Evolutionary conservation across 2,888 invertebrate species (phyloP), one percentile per base, ranked within the genome.

Genomic region (Ecliptopera silaceata): DNA sequence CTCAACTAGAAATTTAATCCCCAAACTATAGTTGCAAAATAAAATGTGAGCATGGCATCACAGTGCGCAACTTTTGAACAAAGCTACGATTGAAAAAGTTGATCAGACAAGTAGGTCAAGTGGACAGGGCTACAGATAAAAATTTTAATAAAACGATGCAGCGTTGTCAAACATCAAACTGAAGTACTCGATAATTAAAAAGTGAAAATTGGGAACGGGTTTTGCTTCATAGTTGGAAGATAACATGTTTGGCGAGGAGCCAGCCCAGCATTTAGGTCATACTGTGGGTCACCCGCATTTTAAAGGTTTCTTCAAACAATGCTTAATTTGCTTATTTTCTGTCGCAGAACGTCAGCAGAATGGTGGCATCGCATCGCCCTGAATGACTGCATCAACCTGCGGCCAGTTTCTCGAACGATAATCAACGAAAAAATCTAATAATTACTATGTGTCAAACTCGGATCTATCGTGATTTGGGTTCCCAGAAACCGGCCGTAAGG

Each of bases 121-220:
- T 65, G 57, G 43, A 53, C 61, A 63, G 53, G 58, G 49, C 52
- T 47, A 50, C 60, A 61, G 59, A 44, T 61, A 66, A 67, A 64
- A 63, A 3, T 50, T 61, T 63, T 68, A 68, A 68, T 69, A 64
- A 69, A 71, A 70, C 67, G 66, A 66, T 70, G 67, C 69, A 60
- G 58, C 66, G 59, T 68, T 72, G 68, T 77, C 71, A 77, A 75
- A 77, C 72, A 79, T 80, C 80, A 80, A 78, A 80, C 74, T 84
- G 80, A 79, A 82, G 82, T 70, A 75, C 72, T 69, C 72, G 78
- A 81, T 87, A 87, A 88, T 88, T 88, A 88, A 88, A 88, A 88
- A 84, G 75, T 76, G 78, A 84, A 83, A 87, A 86, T 87, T 86
- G 80, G 79, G 82, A 79, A 74, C 77, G 73, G 70, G 77, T 79